phyloP scores from a whole-genome alignment of 1,140 invertebrate species.

The Hypothenemus hampei region DNA sequence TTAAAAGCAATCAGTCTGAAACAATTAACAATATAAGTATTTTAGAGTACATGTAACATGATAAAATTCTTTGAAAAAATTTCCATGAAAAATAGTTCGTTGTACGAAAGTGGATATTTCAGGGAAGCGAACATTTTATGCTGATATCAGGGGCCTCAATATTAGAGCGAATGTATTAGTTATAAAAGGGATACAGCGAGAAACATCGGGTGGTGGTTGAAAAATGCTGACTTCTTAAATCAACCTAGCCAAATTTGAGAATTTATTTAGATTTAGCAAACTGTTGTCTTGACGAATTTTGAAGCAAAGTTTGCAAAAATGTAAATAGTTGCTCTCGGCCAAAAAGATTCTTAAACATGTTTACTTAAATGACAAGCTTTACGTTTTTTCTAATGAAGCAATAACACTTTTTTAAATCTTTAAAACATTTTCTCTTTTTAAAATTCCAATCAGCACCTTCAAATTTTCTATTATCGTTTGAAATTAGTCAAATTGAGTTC shows the following conservation, averaged over 20 bases:
- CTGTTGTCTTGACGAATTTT: background rate
- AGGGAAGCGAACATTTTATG: too few species aligned
- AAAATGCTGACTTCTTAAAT: conserved; percentile 2
- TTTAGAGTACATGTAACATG: background rate
- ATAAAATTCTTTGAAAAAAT: too few species aligned
- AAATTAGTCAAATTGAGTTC: too few species aligned
- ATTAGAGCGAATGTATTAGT: too few species aligned
- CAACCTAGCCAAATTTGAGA: too few species aligned
- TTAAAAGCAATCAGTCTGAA: background rate
- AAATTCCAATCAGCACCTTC: too few species aligned
- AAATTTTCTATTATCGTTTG: too few species aligned
- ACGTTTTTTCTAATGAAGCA: too few species aligned
- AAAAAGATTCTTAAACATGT: background rate
- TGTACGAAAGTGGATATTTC: too few species aligned
- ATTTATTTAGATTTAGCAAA: background rate
- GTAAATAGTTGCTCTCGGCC: background rate
- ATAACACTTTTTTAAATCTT: too few species aligned
- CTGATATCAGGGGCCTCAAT: background rate
- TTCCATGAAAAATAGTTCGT: too few species aligned
- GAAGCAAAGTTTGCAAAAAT: background rate
- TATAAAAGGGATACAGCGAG: background rate
- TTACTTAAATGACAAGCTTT: background rate
- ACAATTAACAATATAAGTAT: background rate
- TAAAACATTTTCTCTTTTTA: too few species aligned
- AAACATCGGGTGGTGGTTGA: background rate